Base-by-base conservation (phyloP, 2,888 invertebrate genomes). In the Melanophora roralis region DNA sequence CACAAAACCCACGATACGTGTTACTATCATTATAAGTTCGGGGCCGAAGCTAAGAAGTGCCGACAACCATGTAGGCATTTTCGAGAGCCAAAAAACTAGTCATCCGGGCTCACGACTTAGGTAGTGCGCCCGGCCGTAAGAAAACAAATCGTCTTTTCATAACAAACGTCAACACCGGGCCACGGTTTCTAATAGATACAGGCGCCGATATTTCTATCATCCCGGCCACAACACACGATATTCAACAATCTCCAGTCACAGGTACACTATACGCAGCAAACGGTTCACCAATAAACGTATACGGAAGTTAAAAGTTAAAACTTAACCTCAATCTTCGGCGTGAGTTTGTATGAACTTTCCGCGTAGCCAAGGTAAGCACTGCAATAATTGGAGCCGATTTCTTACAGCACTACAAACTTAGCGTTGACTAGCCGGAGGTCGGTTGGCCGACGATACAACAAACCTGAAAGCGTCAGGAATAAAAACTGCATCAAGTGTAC, bases 331-430 rank as follows among this genome's bases (percentile, higher is more conserved):
- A 82, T 60, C 83, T 84, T 55, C 84, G 83, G 0, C 71, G 81
- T 7, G 60, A 64, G 8, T 83, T 83, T 60, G 36, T 32, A 0
- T 83, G 83, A 82, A 74, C 67, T 14, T 84, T 84, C 53, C 71
- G 76, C 34, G 60, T 84, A 14, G 83, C 83, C 0, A 81, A 84
- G 4, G 82, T 84, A 0, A 45, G 69, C 3, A n/a, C 62, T 19
- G 81, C 83, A 21, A 84, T 84, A 43, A 81, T 83, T 5, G 83
- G 82, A 7, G 82, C 83, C 1, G 84, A 84, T 55, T 84, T 83
- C 23, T 21, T 83, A 4, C 40, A 49, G 12, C 67, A 81, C n/a
- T 74, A 67, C 16, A 53, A 72, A 3, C 49, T 82, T 7, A 36
- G 78, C 6, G 74, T 81, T 1, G 81, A 82, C 23, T 83, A 9